These are phyloP conservation scores for Caranx ignobilis DNA, from an alignment of 2,113 vertebrate genomes.

Conservation along the genomic window DNA sequence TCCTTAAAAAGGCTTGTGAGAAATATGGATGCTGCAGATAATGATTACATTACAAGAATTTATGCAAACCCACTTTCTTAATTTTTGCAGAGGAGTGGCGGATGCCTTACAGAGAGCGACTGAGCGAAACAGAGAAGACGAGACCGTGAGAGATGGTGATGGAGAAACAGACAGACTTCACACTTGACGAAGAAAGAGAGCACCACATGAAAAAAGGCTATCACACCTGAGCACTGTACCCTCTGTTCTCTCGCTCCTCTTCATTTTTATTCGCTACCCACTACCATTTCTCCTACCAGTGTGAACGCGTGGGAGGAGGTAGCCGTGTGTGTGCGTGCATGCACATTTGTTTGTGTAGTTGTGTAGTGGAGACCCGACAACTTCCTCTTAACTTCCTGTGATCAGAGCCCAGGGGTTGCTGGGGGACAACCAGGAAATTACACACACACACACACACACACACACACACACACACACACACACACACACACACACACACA, in stretches of 20 bases:
- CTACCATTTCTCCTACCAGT: conserved; percentile 24
- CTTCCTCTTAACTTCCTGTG: conserved; percentile 77
- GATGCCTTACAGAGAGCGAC: conserved; percentile 15
- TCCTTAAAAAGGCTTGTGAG: conserved; percentile 9
- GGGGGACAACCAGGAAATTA: conserved; percentile 71
- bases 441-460: conserved; percentile 12
- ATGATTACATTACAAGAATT: not conserved
- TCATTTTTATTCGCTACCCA: conserved; percentile 23
- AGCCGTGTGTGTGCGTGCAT: not conserved
- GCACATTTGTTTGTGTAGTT: not conserved
- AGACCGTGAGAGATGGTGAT: not conserved
- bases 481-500: conserved; percentile 22
- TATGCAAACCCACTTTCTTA: conserved; percentile 1
- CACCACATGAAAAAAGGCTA: not conserved
- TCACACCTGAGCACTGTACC: conserved; percentile 29
- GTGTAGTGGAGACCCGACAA: conserved; percentile 53
- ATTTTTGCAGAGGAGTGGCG: conserved; percentile 21
- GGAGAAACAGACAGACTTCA: conserved; percentile 14
- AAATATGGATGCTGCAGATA: not conserved
- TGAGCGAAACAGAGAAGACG: conserved; percentile 11
- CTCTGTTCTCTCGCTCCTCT: not conserved
- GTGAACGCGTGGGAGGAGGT: conserved; percentile 51
- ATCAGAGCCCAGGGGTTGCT: conserved; percentile 65
- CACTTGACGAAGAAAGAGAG: conserved; percentile 20
- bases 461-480: conserved; percentile 34